A percentile compares a stretch with the other conserved stretches of the same genome.
Conservation (phyloP, 2,797 vertebrate species). For the Gastrophryne carolinensis region DNA sequence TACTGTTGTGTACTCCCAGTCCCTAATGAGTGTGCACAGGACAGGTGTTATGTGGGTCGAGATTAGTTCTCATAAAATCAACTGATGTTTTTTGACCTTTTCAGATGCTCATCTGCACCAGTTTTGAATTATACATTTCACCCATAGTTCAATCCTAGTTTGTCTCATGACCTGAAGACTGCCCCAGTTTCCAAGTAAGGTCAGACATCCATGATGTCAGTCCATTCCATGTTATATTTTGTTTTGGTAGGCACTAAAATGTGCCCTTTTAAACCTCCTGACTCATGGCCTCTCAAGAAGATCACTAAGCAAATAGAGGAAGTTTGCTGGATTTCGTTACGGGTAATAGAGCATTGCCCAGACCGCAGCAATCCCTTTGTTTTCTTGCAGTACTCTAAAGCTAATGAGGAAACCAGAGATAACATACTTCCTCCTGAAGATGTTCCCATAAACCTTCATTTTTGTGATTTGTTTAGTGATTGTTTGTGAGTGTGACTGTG, state of each 20-base stretch:
- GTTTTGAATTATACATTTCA: neutral
- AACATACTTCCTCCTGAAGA: neutral
- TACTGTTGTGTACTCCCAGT: too few species aligned
- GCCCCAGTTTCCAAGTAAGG: neutral
- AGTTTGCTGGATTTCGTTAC: constrained; percentile 32
- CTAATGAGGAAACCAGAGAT: constrained; percentile 32
- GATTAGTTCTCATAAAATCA: too few species aligned
- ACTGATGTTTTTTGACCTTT: too few species aligned
- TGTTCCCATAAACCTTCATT: neutral
- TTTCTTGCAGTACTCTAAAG: constrained; percentile 22
- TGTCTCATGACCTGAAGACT: neutral
- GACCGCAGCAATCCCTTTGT: constrained; percentile 13
- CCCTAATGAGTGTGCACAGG: too few species aligned
- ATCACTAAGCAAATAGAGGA: constrained; percentile 26
- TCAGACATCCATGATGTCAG: constrained; percentile 9
- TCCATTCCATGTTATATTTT: neutral
- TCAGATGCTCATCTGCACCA: neutral
- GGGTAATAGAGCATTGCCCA: constrained; percentile 36
- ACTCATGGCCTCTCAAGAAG: constrained; percentile 9
- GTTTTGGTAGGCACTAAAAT: constrained; percentile 11
- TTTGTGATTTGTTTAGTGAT: neutral
- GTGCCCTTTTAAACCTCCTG: constrained; percentile 21
- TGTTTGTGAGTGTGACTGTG: neutral
- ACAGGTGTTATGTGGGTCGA: too few species aligned
- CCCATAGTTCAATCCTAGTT: neutral